These are phyloP conservation scores for Tribolium madens DNA, from an alignment of 1,140 invertebrate genomes.

Conservation along the genomic window DNA sequence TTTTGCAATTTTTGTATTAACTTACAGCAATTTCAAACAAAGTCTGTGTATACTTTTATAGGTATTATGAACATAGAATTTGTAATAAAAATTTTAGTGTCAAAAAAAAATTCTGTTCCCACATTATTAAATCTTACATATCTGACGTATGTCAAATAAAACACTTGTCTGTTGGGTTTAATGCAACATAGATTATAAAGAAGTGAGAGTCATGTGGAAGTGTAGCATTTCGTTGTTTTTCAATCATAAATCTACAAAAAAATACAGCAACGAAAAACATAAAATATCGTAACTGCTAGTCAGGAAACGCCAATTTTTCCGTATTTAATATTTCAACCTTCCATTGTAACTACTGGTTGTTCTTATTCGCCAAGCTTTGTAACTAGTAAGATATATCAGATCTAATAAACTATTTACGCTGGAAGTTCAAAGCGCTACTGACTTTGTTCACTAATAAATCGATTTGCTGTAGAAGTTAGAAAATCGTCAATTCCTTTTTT, in stretches of 20 bases:
- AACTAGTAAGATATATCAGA: background rate
- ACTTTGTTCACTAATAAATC: background rate
- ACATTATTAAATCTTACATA: background rate
- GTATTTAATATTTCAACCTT: background rate
- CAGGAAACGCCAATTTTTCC: background rate
- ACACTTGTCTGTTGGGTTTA: background rate
- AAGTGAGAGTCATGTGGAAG: background rate
- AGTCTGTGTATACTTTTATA: no score
- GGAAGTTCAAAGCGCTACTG: background rate
- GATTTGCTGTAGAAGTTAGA: background rate
- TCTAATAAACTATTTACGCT: background rate
- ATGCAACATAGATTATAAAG: background rate
- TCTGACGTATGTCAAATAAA: background rate
- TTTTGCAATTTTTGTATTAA: no score
- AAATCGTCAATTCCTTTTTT: background rate
- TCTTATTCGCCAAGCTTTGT: background rate
- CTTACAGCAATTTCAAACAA: no score
- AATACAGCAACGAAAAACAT: background rate
- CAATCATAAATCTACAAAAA: background rate
- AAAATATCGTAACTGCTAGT: background rate
- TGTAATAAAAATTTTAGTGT: no score
- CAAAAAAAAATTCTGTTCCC: background rate
- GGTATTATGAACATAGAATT: no score
- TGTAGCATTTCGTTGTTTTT: background rate
- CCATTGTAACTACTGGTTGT: background rate